A percentile compares a stretch with the other conserved stretches of the same genome.
Evolutionary conservation across 1,140 invertebrate species (phyloP).

Genomic region (Cydia splendana): DNA sequence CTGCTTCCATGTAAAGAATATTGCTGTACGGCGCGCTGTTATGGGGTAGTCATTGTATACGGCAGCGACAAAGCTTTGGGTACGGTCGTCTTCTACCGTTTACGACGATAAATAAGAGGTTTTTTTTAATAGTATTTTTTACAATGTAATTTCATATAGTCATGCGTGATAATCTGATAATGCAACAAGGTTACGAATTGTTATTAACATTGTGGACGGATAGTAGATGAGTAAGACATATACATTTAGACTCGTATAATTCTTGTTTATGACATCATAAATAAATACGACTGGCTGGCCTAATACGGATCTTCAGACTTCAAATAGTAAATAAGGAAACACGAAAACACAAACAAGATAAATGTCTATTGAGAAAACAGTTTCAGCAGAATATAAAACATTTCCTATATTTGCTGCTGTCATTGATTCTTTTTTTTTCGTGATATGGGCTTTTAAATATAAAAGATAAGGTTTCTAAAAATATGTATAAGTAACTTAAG

Average conservation of each 20-base stretch:
- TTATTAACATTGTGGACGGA: too few species aligned
- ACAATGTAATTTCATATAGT: neutral
- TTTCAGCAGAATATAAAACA: neutral
- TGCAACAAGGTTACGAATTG: too few species aligned
- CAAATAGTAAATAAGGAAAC: neutral
- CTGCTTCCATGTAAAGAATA: slow-evolving; percentile 1
- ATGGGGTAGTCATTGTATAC: neutral
- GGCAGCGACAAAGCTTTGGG: too few species aligned
- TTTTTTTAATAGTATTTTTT: neutral
- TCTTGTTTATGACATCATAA: neutral
- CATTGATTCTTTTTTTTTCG: neutral
- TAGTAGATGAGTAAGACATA: too few species aligned
- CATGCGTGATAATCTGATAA: too few species aligned
- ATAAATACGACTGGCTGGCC: neutral
- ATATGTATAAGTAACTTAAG: too few species aligned
- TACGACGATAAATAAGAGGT: neutral
- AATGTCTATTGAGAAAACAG: neutral
- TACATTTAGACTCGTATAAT: neutral
- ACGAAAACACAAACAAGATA: neutral
- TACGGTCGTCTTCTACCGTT: too few species aligned
- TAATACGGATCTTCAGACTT: neutral
- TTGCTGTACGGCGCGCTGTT: neutral
- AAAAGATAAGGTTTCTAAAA: neutral
- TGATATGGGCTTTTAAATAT: neutral
- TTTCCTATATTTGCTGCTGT: neutral